Conservation (phyloP, 2,888 invertebrate species). For the Amblyteles armatorius region DNA sequence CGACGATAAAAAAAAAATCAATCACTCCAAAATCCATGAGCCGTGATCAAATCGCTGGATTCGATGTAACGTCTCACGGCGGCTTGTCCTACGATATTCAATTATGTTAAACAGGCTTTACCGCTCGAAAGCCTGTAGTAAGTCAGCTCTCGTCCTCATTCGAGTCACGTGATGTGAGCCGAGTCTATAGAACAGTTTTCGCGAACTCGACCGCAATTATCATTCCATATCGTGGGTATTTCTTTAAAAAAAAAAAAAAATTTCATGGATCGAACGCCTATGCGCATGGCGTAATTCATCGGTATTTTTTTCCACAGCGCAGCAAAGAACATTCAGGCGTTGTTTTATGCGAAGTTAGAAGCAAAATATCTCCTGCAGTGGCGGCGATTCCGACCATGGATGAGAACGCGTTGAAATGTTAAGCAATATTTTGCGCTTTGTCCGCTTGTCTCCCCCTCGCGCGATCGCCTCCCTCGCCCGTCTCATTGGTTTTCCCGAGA, state of each 20-base stretch:
- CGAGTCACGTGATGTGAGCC: background rate
- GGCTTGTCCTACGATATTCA: slow-evolving; percentile 70
- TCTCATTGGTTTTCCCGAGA: slow-evolving; percentile 82
- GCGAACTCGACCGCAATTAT: background rate
- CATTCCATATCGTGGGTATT: background rate
- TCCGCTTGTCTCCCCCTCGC: slow-evolving; percentile 40
- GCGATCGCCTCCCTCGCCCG: slow-evolving; percentile 64
- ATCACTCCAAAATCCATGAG: slow-evolving; percentile 67
- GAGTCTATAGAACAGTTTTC: background rate
- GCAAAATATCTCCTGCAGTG: background rate
- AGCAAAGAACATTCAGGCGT: background rate
- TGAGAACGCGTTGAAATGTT: slow-evolving; percentile 40
- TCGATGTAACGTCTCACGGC: slow-evolving; percentile 73
- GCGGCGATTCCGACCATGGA: slow-evolving; percentile 41
- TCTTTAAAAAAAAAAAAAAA: background rate
- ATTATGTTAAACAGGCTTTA: slow-evolving; percentile 75
- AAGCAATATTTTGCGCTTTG: slow-evolving; percentile 54
- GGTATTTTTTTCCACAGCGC: background rate
- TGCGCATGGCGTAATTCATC: background rate
- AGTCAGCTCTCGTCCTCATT: background rate
- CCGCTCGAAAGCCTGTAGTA: slow-evolving; percentile 47
- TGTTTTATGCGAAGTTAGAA: slow-evolving; percentile 4
- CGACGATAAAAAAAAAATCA: slow-evolving; percentile 69
- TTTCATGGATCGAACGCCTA: background rate
- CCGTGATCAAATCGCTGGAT: slow-evolving; percentile 74